Evolutionary conservation across 2,113 vertebrate genomes (phyloP).

Genomic region (Megaceryle torquata): DNA sequence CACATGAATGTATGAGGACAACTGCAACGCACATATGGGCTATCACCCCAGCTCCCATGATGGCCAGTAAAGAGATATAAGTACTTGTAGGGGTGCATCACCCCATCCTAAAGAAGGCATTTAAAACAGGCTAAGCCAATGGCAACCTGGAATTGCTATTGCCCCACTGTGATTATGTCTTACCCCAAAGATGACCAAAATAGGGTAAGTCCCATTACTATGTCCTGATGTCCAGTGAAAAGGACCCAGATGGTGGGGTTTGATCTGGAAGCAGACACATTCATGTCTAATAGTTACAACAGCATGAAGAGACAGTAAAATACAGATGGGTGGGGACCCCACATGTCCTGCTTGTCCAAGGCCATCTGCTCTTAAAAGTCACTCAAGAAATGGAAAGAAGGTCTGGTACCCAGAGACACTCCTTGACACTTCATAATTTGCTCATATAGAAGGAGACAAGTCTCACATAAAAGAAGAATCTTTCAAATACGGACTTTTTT

Average conservation of each 20-base stretch:
- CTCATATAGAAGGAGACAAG: neutral
- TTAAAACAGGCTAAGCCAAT: neutral
- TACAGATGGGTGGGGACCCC: neutral
- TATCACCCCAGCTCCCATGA: neutral
- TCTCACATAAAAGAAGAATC: neutral
- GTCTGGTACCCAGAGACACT: neutral
- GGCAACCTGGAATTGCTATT: neutral
- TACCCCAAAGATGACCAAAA: neutral
- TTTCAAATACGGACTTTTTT: neutral
- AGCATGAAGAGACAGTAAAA: neutral
- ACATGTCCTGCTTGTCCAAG: neutral
- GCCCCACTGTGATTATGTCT: neutral
- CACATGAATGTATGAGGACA: neutral
- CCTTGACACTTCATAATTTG: neutral
- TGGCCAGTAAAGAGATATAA: accelerated
- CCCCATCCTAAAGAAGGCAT: neutral
- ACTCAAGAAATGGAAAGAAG: neutral
- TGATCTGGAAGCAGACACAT: neutral
- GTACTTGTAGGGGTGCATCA: neutral
- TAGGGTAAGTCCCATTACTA: neutral
- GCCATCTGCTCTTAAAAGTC: neutral
- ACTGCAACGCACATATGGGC: neutral
- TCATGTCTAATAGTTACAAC: accelerated
- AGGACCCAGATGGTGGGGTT: neutral
- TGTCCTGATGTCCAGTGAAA: neutral